Base-by-base conservation (phyloP, 2,113 vertebrate species). In the Scolopax mira region DNA sequence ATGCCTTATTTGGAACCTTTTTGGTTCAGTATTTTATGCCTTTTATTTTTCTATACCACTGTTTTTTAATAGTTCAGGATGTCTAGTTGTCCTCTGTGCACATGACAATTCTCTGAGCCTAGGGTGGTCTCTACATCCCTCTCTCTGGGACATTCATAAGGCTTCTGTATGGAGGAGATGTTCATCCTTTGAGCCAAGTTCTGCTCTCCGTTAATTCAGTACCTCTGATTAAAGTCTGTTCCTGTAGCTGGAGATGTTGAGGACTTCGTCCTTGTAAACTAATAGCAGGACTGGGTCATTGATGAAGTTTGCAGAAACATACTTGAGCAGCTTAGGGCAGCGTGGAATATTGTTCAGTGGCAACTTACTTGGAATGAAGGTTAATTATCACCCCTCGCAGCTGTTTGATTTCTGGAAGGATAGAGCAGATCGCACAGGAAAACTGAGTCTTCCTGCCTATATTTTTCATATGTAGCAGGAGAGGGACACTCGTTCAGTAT, bases 1-100 rank as follows among this genome's bases (percentile, higher is more conserved):
- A 96, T 97, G 97, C 98, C 98, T 98, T 98, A 97, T 95, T 91
- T 88, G 91, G 97, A 97, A 96, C 94, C 84, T 75, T 94, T 92
- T 72, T 74, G 77, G 94, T 95, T 93, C 96, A 8, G 82, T 91
- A 79, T 91, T 91, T 88, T 96, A 90, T 96, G 94, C 94, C 95
- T 90, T 88, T 94, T 85, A 93, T 80, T 89, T 89, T 97, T 97
- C 89, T 96, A 94, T 87, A 94, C 94, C 85, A 90, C 88, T 93
- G 73, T 16, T 97, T 97, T 96, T 90, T 97, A 89, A 90, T 90
- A 66, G 89, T 65, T 65, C 88, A 41, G 91, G 94, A 70, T 96
- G 67, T 62, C 48, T 88, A 11, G 70, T 79, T 96, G 85, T 93
- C 79, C 73, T 95, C 73, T 61, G 78, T 95, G 73, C 77, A 93